phyloP scores from a whole-genome alignment of 1,140 invertebrate species.

The Drosophila dunni region DNA sequence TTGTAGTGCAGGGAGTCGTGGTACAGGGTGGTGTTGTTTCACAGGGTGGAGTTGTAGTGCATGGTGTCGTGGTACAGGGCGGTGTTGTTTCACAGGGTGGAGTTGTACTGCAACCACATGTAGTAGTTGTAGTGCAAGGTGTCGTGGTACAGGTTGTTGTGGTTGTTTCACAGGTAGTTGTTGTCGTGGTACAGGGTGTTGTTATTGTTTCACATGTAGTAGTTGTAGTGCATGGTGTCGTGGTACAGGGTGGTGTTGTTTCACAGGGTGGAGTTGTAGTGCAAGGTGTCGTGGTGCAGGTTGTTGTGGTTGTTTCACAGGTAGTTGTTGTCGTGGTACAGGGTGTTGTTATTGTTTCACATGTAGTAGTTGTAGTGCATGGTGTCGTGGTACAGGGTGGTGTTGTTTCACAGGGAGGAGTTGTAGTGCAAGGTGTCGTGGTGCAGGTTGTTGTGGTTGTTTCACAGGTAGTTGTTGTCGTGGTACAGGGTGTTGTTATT shows the following conservation, averaged over 20 bases:
- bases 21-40: not conserved
- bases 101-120: not conserved
- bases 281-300: not conserved
- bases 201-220: not conserved
- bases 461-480: not conserved
- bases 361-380: not conserved
- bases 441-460: not conserved
- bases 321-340: not conserved
- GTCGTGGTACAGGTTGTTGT: conserved; percentile 6
- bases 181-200: conserved; percentile 14
- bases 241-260: not conserved
- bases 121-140: conserved; percentile 13
- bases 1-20: not conserved
- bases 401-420: not conserved
- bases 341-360: not conserved
- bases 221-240: not conserved
- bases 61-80: not conserved
- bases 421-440: conserved; percentile 1
- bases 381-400: conserved; percentile 16
- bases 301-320: not conserved
- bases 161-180: not conserved
- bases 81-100: not conserved
- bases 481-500: not conserved
- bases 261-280: conserved; percentile 6
- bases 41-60: conserved; percentile 4